Evolutionary conservation across 2,113 vertebrate genomes (phyloP).

Genomic region (Apeltes quadracus): DNA sequence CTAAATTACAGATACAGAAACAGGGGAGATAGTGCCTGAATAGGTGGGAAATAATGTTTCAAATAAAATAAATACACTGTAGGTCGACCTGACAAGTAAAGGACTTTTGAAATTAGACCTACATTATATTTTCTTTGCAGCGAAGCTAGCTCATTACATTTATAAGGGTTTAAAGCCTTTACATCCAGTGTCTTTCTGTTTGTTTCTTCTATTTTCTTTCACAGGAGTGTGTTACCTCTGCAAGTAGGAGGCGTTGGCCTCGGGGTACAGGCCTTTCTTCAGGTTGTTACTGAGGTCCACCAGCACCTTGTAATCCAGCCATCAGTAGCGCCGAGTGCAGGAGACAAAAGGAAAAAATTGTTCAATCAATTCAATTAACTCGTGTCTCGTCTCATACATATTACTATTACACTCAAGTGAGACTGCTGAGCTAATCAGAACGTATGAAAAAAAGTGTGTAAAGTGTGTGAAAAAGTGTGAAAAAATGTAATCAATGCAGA

Average conservation of each 20-base stretch:
- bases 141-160: no score
- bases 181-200: slow-evolving; percentile 2
- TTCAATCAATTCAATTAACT: slow-evolving; percentile 4
- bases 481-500: neutral
- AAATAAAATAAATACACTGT: slow-evolving; percentile 39
- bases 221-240: slow-evolving; percentile 51
- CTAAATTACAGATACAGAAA: slow-evolving; percentile 27
- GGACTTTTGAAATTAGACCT: no score
- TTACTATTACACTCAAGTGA: neutral
- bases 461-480: neutral
- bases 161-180: neutral
- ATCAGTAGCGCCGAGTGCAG: neutral
- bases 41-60: slow-evolving; percentile 56
- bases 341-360: slow-evolving; percentile 1
- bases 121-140: no score
- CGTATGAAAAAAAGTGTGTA: neutral
- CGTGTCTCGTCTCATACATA: slow-evolving; percentile 4
- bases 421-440: slow-evolving; percentile 1
- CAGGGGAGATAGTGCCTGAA: slow-evolving; percentile 16
- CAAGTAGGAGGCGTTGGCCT: slow-evolving; percentile 88
- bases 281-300: slow-evolving; percentile 93
- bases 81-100: slow-evolving; percentile 16
- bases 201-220: neutral
- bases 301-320: slow-evolving; percentile 64
- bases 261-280: slow-evolving; percentile 85